Conservation (phyloP, 2,797 vertebrate species). For the Malurus leucopterus region DNA sequence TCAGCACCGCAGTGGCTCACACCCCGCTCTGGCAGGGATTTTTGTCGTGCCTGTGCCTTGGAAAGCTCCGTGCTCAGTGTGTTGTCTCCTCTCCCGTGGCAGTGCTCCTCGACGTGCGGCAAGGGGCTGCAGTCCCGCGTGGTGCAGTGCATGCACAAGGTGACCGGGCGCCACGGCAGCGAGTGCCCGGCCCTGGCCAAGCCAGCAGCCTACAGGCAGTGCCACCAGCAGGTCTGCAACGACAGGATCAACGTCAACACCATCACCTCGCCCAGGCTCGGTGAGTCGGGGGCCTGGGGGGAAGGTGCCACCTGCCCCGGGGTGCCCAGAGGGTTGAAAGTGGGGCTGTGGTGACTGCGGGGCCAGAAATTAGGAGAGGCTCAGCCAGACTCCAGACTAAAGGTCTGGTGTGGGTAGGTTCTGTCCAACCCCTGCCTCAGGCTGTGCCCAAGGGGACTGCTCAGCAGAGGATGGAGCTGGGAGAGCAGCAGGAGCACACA, state of each 20-base stretch:
- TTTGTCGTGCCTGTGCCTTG: background rate
- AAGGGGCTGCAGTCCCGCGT: conserved; percentile 92
- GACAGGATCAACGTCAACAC: conserved; percentile 90
- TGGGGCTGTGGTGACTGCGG: background rate
- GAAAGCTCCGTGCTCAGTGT: background rate
- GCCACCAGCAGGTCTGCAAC: conserved; percentile 87
- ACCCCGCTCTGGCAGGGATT: background rate
- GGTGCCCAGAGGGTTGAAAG: background rate
- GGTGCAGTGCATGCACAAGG: conserved; percentile 96
- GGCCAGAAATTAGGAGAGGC: background rate
- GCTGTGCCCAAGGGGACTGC: background rate
- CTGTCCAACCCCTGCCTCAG: background rate
- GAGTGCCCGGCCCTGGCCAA: conserved; percentile 82
- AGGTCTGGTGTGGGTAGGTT: background rate
- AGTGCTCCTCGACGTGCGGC: conserved; percentile 95
- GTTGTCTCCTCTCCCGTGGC: conserved; percentile 34
- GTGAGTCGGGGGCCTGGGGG: conserved; percentile 72
- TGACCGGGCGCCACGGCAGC: conserved; percentile 90
- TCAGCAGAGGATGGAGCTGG: background rate
- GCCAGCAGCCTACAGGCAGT: conserved; percentile 87
- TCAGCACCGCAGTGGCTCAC: background rate
- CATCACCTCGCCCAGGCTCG: conserved; percentile 92
- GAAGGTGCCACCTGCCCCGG: background rate
- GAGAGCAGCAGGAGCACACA: background rate
- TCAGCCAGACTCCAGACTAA: background rate